Base-by-base conservation (phyloP, 2,113 vertebrate species). In the Hassar affinis region DNA sequence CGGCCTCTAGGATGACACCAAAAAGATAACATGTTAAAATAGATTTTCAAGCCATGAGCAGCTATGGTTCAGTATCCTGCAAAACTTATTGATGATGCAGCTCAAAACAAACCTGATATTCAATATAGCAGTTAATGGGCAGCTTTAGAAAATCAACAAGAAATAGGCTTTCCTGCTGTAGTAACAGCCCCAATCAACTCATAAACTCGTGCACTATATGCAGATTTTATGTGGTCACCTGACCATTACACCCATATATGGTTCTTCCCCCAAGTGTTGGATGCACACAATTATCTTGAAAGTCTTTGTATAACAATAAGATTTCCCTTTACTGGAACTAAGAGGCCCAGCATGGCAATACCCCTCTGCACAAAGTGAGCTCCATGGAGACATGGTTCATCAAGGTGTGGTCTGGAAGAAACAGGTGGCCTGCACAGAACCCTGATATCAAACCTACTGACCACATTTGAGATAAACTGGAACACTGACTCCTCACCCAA, bases 1-100 rank as follows among this genome's bases (percentile, higher is more conserved):
- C 81, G 15, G 22, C 0, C 0, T 86, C 92, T 94, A 87, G 0
- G 33, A 15, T 0, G 7, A 75, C 2, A 49, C 18, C 62, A 68
- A 35, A 74, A 27, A 87, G n/a, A 77, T 1, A 25, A 4, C 4
- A 69, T 8, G n/a, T 56, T 18, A 52, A 81, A 49, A 74, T 71
- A 22, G 9, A 45, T 45, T 71, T 45, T 45, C 17, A 12, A 35
- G 5, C 9, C 22, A 49, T 52, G 3, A 20, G 17, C n/a, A 74
- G 51, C 17, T 7, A 3, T 71, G 10, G 42, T 33, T 66, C 62
- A 35, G 33, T 35, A 2, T 33, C 33, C 33, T 20, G 62, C 30
- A 66, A 30, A 22, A 12, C 10, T 3, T 42, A 3, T 22, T 68
- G 64, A 0, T 68, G 30, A 66, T 45, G 38, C 18, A 38, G 20